Evolutionary conservation across 2,888 invertebrate species (phyloP).

Genomic region (Meghimatium bilineatum): DNA sequence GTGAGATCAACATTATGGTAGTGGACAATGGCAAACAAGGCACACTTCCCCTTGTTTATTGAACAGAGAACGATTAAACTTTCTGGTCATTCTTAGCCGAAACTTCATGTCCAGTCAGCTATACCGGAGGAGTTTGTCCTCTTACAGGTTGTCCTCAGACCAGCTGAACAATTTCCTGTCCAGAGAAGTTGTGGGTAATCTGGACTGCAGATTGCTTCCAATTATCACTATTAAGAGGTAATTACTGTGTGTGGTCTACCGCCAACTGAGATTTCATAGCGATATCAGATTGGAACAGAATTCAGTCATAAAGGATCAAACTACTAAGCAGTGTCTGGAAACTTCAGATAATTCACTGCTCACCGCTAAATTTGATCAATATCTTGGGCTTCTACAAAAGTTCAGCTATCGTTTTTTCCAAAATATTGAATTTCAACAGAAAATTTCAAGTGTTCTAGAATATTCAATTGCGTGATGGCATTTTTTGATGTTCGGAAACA

Average conservation of each 20-base stretch:
- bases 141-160: neutral
- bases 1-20: slow-evolving; percentile 81
- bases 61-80: neutral
- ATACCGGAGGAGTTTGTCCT: neutral
- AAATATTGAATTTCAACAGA: neutral
- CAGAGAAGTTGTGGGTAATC: neutral
- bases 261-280: neutral
- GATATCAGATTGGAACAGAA: neutral
- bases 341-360: neutral
- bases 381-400: neutral
- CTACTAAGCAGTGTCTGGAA: neutral
- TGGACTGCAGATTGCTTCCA: neutral
- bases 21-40: slow-evolving; percentile 35
- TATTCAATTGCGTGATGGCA: neutral
- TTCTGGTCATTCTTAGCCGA: slow-evolving; percentile 7
- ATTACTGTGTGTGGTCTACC: neutral
- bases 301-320: neutral
- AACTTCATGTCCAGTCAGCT: neutral
- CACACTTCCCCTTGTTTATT: slow-evolving; percentile 12
- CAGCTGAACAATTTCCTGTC: neutral
- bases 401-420: neutral
- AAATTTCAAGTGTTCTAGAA: neutral
- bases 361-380: neutral
- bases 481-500: no score
- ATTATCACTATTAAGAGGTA: neutral